Evolutionary conservation across 1,140 invertebrate species (phyloP), one percentile per base, ranked within the genome.

Genomic region (Hypothenemus hampei): DNA sequence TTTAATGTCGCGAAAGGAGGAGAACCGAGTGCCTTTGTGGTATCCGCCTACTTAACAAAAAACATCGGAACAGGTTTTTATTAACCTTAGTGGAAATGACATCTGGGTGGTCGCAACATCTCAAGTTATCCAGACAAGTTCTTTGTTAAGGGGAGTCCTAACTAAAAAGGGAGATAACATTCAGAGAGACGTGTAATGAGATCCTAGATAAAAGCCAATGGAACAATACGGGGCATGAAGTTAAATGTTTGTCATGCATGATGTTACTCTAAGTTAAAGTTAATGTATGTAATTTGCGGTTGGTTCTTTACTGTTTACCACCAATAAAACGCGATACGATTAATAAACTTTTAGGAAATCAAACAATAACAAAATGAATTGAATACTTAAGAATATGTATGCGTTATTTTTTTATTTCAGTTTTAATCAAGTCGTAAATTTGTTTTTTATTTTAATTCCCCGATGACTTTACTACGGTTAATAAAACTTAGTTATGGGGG

Each of bases 111-210:
- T 16, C 41, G 11, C 21, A 26, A 20, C 41, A 44, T 44, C 22
- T 44, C 21, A 44, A 26, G 41, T 15, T 23, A 44, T 44, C 41
- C 41, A 44, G 41, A 44, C 41, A 44, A 23, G 21, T 44, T 13
- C 21, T 44, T 44, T 44, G 41, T 44, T 44, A 23, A 44, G 41
- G 13, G 26, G 21, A n/a, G n/a, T n/a, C 13, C 41, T 23, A 23
- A 44, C 21, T 44, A 22, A 24, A 44, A 44, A 44, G 41, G 22
- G 18, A 24, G 22, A 44, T 44, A 44, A 44, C 41, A 44, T 44
- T 24, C 41, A 24, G 41, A 44, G 26, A n/a, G 41, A 44, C 41
- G n/a, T 44, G 41, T 44, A 44, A 44, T 44, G 21, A 44, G 41
- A 44, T 44, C 21, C 22, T 23, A 44, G 41, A 44, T 44, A 44